Evolutionary conservation across 2,888 invertebrate genomes (phyloP).

Genomic region (Gastrophysa polygoni): DNA sequence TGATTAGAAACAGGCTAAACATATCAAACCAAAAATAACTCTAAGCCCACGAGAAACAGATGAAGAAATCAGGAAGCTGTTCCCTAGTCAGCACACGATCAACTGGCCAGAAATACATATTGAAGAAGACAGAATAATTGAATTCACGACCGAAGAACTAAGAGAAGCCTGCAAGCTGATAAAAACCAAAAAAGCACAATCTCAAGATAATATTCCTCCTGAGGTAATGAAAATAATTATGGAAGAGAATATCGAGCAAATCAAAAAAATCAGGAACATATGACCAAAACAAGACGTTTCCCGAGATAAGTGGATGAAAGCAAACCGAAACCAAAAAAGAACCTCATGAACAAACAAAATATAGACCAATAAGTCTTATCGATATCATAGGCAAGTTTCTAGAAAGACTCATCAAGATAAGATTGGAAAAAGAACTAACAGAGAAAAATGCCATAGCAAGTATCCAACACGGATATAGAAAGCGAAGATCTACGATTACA

Average conservation of each 20-base stretch:
- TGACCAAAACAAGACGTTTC: not conserved
- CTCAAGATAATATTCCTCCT: not conserved
- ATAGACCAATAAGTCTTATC: not conserved
- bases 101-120: not conserved
- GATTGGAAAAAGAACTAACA: not conserved
- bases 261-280: not conserved
- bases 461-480: not conserved
- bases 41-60: not conserved
- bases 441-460: not conserved
- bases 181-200: not conserved
- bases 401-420: not conserved
- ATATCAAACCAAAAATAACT: not conserved
- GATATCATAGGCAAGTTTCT: not conserved
- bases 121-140: not conserved
- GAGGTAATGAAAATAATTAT: not conserved
- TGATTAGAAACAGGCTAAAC: not conserved
- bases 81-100: not conserved
- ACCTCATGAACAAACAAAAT: not conserved
- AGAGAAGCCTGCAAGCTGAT: not conserved
- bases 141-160: not conserved
- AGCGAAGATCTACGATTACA: not conserved
- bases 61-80: not conserved
- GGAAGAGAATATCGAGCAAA: not conserved
- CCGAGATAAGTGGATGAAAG: not conserved
- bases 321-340: not conserved